Percentiles rank a stretch among this genome's conserved stretches.
Conservation (phyloP, 2,888 invertebrate species). For the Bembecia ichneumoniformis region DNA sequence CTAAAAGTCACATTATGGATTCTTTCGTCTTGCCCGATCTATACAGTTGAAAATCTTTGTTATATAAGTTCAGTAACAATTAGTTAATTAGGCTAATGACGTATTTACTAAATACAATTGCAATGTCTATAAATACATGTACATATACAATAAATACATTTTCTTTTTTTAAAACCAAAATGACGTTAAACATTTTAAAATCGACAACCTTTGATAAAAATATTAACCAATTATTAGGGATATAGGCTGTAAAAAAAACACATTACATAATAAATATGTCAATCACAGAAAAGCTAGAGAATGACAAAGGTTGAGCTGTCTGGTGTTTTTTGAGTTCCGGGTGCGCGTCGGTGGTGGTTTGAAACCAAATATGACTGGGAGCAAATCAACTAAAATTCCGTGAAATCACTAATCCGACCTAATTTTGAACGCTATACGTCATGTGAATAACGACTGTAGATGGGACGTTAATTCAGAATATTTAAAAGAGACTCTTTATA, state of each 20-base stretch:
- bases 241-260: background rate
- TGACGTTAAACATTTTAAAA: no score
- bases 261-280: background rate
- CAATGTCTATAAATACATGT: no score
- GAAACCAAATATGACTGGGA: slow-evolving; percentile 31
- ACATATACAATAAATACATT: no score
- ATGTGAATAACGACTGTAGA: slow-evolving; percentile 38
- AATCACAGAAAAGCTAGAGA: background rate
- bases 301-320: slow-evolving; percentile 4
- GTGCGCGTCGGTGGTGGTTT: slow-evolving; percentile 14
- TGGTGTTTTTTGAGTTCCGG: slow-evolving; percentile 27
- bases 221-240: no score
- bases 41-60: no score
- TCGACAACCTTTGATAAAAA: no score
- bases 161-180: no score
- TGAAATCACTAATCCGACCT: slow-evolving; percentile 58
- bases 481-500: slow-evolving; percentile 30
- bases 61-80: no score
- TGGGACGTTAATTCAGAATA: slow-evolving; percentile 30
- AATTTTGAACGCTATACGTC: slow-evolving; percentile 51
- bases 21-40: no score
- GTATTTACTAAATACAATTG: no score
- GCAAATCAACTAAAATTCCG: slow-evolving; percentile 30
- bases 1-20: no score
- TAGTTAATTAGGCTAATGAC: no score